Base-by-base conservation (phyloP, 2,797 vertebrate genomes). In the Fundulus diaphanus region DNA sequence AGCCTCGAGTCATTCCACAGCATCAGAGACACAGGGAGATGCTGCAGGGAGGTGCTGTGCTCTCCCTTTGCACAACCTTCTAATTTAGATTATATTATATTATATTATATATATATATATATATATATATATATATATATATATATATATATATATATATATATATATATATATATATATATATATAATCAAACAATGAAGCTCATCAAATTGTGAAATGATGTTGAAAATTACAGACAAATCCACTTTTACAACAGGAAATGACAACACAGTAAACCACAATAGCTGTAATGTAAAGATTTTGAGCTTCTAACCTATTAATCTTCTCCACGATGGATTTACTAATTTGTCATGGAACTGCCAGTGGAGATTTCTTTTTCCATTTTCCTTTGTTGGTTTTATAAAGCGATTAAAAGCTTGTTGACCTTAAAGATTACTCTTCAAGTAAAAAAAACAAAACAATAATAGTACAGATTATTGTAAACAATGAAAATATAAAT, bases 1-100 rank as follows among this genome's bases (percentile, higher is more conserved):
- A 49, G 77, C 88, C 84, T 83, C 83, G 67, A 88, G 90, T 77
- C 82, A 83, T 86, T 87, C 81, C 84, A 86, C 82, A 85, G 79
- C 51, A 79, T 89, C 76, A 68, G 70, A 80, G 73, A 87, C 72
- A 76, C 56, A 78, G 37, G 63, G 72, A 76, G 82, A 48, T 37
- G 65, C 79, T 84, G 75, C 70, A 61, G 66, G 77, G 71, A 74
- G 48, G 80, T 80, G 68, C 70, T 85, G 82, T 71, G 56, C 57
- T 18, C 44, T 70, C 48, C 31, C 68, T 35, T 61, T 11, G 49
- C 67, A 80, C 54, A 77, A 59, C 72, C 57, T 48, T 66, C 13
- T 68, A 7, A 46, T 15, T 61, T 48, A n/a, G 24, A n/a, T n/a
- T n/a, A n/a, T n/a, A n/a, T n/a, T n/a, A n/a, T n/a, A n/a, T n/a